Conservation (phyloP, 2,888 invertebrate genomes). For the Notocelia uddmanniana region DNA sequence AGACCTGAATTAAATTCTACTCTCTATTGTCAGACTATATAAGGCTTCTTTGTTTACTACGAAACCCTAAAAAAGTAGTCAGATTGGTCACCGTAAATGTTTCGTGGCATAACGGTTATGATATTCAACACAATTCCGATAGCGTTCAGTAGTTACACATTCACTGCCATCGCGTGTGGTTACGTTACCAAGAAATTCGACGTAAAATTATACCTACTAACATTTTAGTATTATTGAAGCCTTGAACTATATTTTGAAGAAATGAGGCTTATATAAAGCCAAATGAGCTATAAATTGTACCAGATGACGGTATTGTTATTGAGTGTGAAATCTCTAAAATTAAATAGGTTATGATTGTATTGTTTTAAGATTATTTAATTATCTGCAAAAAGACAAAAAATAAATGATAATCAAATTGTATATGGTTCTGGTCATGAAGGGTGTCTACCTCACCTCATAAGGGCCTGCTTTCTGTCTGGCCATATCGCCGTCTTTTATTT, state of each 20-base stretch:
- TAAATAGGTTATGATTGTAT: neutral
- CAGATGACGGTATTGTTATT: neutral
- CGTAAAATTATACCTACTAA: slow-evolving; percentile 32
- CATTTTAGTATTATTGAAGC: slow-evolving; percentile 29
- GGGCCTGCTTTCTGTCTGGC: no score
- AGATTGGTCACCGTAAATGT: no score
- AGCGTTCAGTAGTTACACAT: neutral
- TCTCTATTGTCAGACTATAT: no score
- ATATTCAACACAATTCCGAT: slow-evolving; percentile 8
- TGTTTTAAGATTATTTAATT: no score
- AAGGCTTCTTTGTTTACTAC: no score
- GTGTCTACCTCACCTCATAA: no score
- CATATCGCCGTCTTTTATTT: no score
- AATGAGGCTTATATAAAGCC: neutral
- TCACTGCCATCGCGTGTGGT: slow-evolving; percentile 31
- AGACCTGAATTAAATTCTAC: no score
- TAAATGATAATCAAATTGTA: no score
- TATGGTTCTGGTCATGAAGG: no score
- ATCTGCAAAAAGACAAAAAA: no score
- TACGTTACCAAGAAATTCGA: slow-evolving; percentile 19
- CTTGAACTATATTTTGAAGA: slow-evolving; percentile 34
- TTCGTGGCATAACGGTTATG: neutral
- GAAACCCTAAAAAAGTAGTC: no score
- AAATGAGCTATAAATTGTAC: neutral
- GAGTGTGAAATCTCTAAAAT: neutral